Evolutionary conservation across 2,113 vertebrate genomes (phyloP).

Genomic region (Peucedramus taeniatus): DNA sequence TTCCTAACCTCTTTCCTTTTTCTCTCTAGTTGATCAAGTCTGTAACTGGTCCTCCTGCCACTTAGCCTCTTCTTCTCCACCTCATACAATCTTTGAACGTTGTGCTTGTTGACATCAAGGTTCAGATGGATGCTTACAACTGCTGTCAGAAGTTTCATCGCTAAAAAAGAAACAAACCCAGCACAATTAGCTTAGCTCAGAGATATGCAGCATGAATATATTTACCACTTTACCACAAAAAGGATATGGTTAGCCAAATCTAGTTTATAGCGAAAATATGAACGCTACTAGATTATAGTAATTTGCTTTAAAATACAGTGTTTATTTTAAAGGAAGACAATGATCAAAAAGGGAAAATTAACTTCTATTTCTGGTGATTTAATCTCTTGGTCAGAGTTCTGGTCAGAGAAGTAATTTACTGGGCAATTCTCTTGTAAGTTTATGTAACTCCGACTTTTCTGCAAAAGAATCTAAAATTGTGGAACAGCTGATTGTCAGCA

Average conservation of each 20-base stretch:
- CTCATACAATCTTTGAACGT: constrained; percentile 78
- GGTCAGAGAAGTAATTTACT: background rate
- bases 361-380: background rate
- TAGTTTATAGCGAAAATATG: background rate
- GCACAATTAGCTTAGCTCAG: background rate
- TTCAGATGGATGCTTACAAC: constrained; percentile 76
- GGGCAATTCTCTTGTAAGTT: background rate
- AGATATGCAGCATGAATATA: background rate
- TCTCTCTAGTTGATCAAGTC: constrained; percentile 77
- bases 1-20: constrained; percentile 80
- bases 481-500: background rate
- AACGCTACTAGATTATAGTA: background rate
- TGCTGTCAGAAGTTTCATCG: constrained; percentile 84
- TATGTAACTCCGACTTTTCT: background rate
- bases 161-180: constrained; percentile 64
- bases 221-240: background rate
- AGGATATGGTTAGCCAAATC: background rate
- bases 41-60: constrained; percentile 67
- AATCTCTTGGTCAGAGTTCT: background rate
- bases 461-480: background rate
- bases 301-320: background rate
- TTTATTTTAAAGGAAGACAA: background rate
- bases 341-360: background rate
- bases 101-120: constrained; percentile 78
- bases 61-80: constrained; percentile 75